Percentiles rank a stretch among this genome's conserved stretches.
Evolutionary conservation across 2,797 vertebrate species (phyloP).

Genomic region (Rhynchotus rufescens): DNA sequence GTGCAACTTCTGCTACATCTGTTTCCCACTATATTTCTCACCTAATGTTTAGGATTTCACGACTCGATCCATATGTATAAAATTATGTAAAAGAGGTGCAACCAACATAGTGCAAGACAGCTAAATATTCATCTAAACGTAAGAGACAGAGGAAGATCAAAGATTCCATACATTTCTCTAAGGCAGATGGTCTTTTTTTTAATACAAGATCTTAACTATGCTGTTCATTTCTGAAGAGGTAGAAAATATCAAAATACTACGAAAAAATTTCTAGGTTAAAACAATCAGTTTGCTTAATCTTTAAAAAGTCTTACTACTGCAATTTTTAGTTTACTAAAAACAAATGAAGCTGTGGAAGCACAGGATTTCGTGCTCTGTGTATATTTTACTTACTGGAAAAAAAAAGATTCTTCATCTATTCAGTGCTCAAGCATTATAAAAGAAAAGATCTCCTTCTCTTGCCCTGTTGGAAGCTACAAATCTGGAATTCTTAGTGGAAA

Average conservation of each 20-base stretch:
- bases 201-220: constrained; percentile 74
- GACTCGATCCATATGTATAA: not conserved
- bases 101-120: constrained; percentile 57
- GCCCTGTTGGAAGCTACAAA: constrained; percentile 6
- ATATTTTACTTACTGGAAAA: constrained; percentile 26
- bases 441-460: constrained; percentile 16
- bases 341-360: constrained; percentile 55
- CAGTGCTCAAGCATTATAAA: constrained; percentile 39
- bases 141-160: constrained; percentile 63
- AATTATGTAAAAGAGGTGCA: constrained; percentile 36
- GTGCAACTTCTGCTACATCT: constrained; percentile 44
- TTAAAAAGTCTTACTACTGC: constrained; percentile 59
- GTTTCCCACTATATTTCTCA: constrained; percentile 39
- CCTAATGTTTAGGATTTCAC: constrained; percentile 13
- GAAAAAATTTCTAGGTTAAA: constrained; percentile 71
- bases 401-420: constrained; percentile 40
- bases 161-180: constrained; percentile 71
- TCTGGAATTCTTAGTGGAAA: constrained; percentile 27
- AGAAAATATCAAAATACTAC: constrained; percentile 79
- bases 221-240: constrained; percentile 78
- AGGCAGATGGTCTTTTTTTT: constrained; percentile 77
- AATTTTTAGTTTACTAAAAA: constrained; percentile 62
- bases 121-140: constrained; percentile 47
- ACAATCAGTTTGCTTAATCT: constrained; percentile 60
- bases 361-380: constrained; percentile 38